Evolutionary conservation across 1,140 invertebrate species (phyloP).

Genomic region (Melitaea cinxia): DNA sequence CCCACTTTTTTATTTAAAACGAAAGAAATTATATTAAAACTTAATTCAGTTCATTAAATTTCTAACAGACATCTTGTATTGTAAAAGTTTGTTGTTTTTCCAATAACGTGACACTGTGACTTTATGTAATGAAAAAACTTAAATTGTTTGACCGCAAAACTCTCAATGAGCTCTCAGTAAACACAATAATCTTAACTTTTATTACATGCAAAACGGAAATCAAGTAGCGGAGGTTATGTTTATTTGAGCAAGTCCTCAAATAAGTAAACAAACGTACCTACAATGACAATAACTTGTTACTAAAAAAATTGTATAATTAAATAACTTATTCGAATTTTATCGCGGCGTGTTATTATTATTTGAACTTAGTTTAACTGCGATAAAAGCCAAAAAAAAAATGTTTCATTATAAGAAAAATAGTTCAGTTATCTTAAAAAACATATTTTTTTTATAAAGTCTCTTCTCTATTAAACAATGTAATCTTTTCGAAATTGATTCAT

Average conservation of each 20-base stretch:
- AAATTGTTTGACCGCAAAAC: slow-evolving; percentile 29
- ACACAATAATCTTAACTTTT: not conserved
- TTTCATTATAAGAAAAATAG: too few species aligned
- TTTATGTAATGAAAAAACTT: slow-evolving; percentile 36
- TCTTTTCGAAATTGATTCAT: not conserved
- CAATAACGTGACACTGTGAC: slow-evolving; percentile 29
- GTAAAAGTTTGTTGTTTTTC: slow-evolving; percentile 23
- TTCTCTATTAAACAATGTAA: not conserved
- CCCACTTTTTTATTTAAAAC: slow-evolving; percentile 2
- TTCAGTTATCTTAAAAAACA: too few species aligned
- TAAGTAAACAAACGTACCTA: not conserved
- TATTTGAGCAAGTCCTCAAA: not conserved
- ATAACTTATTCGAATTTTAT: too few species aligned
- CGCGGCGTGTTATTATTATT: too few species aligned
- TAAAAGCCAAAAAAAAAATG: too few species aligned
- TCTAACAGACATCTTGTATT: slow-evolving; percentile 20
- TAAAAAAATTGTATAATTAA: too few species aligned
- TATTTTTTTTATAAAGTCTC: too few species aligned
- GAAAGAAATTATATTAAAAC: slow-evolving; percentile 11
- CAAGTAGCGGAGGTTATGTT: not conserved
- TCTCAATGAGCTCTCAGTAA: slow-evolving; percentile 9
- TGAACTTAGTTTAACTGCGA: too few species aligned
- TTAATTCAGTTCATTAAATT: slow-evolving; percentile 19
- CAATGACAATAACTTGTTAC: too few species aligned
- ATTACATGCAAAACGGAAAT: slow-evolving; percentile 6